These are phyloP conservation scores for Drosophila sp. DNA, from an alignment of 1,140 invertebrate genomes.

Conservation along the genomic window DNA sequence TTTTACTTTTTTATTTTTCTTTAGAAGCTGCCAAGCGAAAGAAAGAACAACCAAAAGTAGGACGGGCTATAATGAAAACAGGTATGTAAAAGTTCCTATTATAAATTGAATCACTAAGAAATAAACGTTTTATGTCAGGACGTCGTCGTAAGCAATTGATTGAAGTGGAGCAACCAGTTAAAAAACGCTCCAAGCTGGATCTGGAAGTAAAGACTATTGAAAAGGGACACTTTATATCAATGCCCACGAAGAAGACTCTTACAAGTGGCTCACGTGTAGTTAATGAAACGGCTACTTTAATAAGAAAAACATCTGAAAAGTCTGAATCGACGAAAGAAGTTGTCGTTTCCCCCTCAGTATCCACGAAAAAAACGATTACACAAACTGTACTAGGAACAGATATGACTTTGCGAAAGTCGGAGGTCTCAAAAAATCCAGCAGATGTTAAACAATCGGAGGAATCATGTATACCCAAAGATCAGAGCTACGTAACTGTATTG, in stretches of 20 bases:
- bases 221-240: conserved; percentile 14
- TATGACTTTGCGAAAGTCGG: conserved; percentile 29
- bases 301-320: too few relatives aligned
- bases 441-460: conserved; percentile 12
- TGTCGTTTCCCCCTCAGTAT: not conserved
- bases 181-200: conserved; percentile 28
- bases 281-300: too few relatives aligned
- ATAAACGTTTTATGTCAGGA: conserved; percentile 2
- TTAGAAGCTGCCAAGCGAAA: conserved; percentile 33
- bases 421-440: not conserved
- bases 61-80: not conserved
- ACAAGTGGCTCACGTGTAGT: not conserved
- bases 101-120: not conserved
- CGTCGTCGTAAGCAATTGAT: conserved; percentile 24
- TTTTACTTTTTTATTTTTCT: not conserved
- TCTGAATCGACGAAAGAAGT: not conserved
- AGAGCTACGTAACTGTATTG: conserved; percentile 1
- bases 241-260: conserved; percentile 33
- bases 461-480: not conserved
- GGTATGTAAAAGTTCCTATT: conserved; percentile 11
- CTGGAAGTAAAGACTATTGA: not conserved
- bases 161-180: conserved; percentile 5
- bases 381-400: conserved; percentile 32
- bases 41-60: not conserved
- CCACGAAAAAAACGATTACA: conserved; percentile 32